Conservation (phyloP, 2,797 vertebrate species). For the Eospalax fontanierii region DNA sequence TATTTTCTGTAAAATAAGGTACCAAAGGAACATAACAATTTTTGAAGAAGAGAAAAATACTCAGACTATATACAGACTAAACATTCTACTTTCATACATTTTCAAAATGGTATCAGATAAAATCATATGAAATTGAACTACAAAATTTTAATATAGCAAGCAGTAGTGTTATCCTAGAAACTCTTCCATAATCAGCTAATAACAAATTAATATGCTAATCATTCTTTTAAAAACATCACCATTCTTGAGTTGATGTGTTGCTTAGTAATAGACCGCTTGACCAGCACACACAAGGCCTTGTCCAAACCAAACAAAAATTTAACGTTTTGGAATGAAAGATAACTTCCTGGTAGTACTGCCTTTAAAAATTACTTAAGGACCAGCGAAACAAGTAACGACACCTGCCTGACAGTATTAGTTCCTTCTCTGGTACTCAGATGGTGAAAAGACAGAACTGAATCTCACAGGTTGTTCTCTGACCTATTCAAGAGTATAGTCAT, state of each 20-base stretch:
- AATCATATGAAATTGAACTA: constrained; percentile 20
- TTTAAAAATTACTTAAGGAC: constrained; percentile 29
- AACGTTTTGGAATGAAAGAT: constrained; percentile 27
- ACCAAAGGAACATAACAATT: neutral
- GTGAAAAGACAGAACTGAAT: too few species aligned
- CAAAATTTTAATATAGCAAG: neutral
- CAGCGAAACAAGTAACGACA: neutral
- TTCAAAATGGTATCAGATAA: constrained; percentile 39
- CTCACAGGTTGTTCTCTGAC: too few species aligned
- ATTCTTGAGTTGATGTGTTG: neutral
- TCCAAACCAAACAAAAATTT: neutral
- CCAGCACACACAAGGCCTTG: neutral
- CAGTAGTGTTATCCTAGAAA: constrained; percentile 42
- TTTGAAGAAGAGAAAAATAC: neutral
- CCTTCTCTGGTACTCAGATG: neutral
- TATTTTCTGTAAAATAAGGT: neutral
- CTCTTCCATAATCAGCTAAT: constrained; percentile 40
- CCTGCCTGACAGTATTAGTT: neutral
- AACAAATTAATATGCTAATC: constrained; percentile 30
- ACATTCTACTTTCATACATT: constrained; percentile 25
- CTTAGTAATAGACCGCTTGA: neutral
- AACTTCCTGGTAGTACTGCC: constrained; percentile 32
- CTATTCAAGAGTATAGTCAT: too few species aligned
- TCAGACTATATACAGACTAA: neutral
- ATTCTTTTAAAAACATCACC: constrained; percentile 28